Base-by-base conservation (phyloP, 1,140 invertebrate genomes). In the Atta cephalotes region DNA sequence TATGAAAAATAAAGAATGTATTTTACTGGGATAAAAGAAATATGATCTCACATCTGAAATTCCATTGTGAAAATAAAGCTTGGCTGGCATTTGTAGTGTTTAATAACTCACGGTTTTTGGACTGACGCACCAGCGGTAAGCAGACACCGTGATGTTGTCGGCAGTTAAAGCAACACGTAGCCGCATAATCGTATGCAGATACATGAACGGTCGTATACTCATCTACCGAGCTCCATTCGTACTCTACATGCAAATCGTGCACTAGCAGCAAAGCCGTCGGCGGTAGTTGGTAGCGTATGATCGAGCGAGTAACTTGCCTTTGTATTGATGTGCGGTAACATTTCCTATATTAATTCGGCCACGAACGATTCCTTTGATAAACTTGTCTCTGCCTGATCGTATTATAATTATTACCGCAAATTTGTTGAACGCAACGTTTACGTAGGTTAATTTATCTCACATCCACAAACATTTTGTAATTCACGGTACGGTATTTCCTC, bases 181-280 rank as follows among this genome's bases (percentile, higher is more conserved):
- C 88, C 81, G 90, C 90, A 89, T 91, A 89, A 91, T 91, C 84
- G 88, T 88, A 91, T 91, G 90, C 88, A 91, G 90, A 91, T 91
- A 84, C 90, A 89, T 79, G 84, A 90, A 85, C 68, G 51, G 60
- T 87, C 86, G 86, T 89, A 87, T 88, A 90, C 80, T 89, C 88
- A 87, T 91, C 87, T 87, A 76, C 88, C 90, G 82, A 85, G 90
- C 80, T 90, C 88, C 72, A 90, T 92, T 91, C 90, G 90, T 91
- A 91, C 88, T 89, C 85, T 85, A 89, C 66, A 91, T 92, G 91
- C 87, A 92, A 92, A 92, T 92, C 77, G 87, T 60, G 68, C 81
- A 87, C 71, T 86, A 56, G 88, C 51, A 76, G 63, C 77, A 77
- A 71, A 82, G 49, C 90, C 71, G 84, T 80, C 65, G 87, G 84